phyloP scores from a whole-genome alignment of 2,113 vertebrate species.

The Melanerpes aurifrons region DNA sequence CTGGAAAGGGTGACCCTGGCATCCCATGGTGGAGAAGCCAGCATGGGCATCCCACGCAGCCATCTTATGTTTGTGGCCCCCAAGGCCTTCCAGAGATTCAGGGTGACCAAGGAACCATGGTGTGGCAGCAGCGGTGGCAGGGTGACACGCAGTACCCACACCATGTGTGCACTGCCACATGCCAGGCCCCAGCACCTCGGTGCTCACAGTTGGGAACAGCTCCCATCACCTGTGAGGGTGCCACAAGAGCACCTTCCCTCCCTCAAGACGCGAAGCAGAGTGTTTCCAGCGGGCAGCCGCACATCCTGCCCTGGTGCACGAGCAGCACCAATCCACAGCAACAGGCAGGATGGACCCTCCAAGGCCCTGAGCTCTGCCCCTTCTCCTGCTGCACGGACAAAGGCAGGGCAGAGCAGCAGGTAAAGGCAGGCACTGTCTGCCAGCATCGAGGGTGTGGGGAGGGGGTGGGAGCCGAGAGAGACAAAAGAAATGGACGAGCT shows the following conservation, averaged over 20 bases:
- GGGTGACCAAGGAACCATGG: fast-evolving
- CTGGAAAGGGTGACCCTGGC: fast-evolving
- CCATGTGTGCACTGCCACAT: fast-evolving
- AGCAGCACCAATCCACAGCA: neutral
- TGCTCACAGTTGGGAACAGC: neutral
- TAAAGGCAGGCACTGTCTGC: neutral
- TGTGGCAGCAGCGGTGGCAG: fast-evolving
- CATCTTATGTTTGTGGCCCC: neutral
- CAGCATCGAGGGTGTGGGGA: neutral
- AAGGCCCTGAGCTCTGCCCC: neutral
- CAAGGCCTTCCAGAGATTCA: neutral
- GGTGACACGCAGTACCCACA: fast-evolving
- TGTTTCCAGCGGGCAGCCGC: neutral
- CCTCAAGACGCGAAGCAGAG: neutral
- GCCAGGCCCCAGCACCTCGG: neutral
- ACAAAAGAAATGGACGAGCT: slow-evolving; percentile 28
- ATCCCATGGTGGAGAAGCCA: neutral
- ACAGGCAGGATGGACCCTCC: neutral
- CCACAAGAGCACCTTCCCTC: neutral
- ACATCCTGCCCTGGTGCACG: fast-evolving
- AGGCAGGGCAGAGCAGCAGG: neutral
- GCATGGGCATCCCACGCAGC: fast-evolving
- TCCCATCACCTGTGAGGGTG: neutral
- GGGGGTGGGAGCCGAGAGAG: neutral
- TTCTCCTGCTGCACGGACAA: fast-evolving